A percentile compares a stretch with the other conserved stretches of the same genome.
Evolutionary conservation across 2,113 vertebrate genomes (phyloP).

Genomic region (Ammospiza caudacuta): DNA sequence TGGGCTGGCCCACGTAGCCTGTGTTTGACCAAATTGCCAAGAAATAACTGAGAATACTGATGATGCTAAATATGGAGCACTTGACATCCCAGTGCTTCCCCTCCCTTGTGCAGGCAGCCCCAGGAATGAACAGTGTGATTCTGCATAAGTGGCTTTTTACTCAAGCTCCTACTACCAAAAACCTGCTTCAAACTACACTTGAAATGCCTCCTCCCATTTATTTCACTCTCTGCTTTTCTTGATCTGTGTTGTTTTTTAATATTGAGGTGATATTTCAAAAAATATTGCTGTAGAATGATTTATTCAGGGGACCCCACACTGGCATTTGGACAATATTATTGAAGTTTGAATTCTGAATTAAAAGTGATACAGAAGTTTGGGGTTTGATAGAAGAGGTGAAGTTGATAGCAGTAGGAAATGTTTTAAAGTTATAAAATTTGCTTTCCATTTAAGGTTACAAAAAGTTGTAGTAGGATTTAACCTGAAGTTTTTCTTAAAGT

Average conservation of each 20-base stretch:
- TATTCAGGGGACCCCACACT: neutral
- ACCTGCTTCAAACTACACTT: neutral
- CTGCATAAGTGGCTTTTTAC: neutral
- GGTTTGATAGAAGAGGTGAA: neutral
- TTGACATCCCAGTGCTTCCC: neutral
- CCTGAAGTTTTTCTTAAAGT: neutral
- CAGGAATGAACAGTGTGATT: neutral
- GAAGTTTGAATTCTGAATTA: neutral
- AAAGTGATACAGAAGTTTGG: neutral
- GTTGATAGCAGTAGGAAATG: neutral
- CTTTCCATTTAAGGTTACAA: neutral
- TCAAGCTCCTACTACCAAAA: neutral
- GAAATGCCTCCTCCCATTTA: neutral
- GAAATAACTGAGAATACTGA: neutral
- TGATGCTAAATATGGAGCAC: neutral
- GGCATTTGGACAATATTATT: neutral
- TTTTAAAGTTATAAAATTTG: neutral
- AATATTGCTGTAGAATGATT: neutral
- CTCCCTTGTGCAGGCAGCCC: neutral
- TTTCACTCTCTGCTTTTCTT: neutral
- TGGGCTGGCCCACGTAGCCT: neutral
- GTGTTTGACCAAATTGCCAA: neutral
- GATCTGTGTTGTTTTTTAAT: neutral
- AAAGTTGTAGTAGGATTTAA: neutral
- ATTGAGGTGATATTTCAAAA: neutral